Evolutionary conservation across 23 tunicate species (phyloP).

Genomic region (Halocynthia aurantium): DNA sequence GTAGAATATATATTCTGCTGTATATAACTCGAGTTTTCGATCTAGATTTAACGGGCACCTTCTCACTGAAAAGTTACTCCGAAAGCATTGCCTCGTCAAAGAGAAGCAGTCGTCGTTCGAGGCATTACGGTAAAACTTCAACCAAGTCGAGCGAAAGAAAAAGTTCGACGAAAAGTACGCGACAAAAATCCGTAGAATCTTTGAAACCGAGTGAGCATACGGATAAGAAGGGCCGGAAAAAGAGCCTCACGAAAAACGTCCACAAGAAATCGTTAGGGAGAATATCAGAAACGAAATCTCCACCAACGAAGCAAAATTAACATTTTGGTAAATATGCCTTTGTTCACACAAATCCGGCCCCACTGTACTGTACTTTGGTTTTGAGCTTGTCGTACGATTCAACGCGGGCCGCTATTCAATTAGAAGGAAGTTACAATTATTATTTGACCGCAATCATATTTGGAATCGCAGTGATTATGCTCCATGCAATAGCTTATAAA

Average conservation of each 20-base stretch:
- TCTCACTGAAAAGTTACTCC: slow-evolving; percentile 1
- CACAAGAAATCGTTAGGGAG: not conserved
- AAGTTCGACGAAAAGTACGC: slow-evolving; percentile 12
- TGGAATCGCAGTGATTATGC: too few species aligned
- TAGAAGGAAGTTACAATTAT: too few species aligned
- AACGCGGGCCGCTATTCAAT: too few species aligned
- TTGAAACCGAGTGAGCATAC: not conserved
- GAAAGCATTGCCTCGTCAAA: slow-evolving; percentile 8
- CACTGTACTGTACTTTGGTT: too few species aligned
- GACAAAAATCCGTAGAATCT: slow-evolving; percentile 5
- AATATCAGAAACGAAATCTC: slow-evolving; percentile 1
- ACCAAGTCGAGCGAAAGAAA: not conserved
- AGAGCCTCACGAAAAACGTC: not conserved
- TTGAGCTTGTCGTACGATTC: too few species aligned
- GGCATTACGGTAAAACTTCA: slow-evolving; percentile 20
- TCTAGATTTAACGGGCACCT: slow-evolving; percentile 5
- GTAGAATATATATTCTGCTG: too few species aligned
- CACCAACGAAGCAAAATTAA: not conserved
- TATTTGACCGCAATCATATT: too few species aligned
- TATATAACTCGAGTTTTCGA: too few species aligned
- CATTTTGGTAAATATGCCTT: not conserved
- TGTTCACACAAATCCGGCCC: not conserved
- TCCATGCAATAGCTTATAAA: too few species aligned
- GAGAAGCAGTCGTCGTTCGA: slow-evolving; percentile 1
- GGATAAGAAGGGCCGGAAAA: not conserved